Base-by-base conservation (phyloP, 2,113 vertebrate genomes). In the Corythaixoides concolor region DNA sequence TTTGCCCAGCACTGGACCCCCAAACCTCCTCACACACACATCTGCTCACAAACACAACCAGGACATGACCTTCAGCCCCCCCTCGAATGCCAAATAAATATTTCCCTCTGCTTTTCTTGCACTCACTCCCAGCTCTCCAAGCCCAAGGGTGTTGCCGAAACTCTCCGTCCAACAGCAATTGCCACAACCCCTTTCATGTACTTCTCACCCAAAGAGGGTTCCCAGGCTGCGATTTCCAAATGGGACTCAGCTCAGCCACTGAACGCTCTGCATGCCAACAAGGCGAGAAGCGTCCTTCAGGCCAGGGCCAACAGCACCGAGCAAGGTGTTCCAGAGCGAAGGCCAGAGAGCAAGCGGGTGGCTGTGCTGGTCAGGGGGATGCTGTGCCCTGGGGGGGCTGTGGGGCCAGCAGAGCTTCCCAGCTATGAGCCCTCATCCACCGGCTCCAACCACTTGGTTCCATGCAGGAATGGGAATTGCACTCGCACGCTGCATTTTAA, bases 291-390 rank as follows among this genome's bases (percentile, higher is more conserved):
- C 4, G 59, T 35, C 55, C 55, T 59, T 82, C 74, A 41, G 1
- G 6, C 45, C 67, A 41, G 30, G 4, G 6, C 52, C 58, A 49
- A 27, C 0, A 0, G 58, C 37, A 59, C 8, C 1, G 0, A 88
- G 76, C 15, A 78, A 45, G 19, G 47, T 56, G 32, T 45, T 8
- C 33, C 43, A 17, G 72, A 70, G 30, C 3, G 1, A 70, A 79
- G 39, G 52, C 5, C 3, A 52, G 28, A 76, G 15, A 73, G 59
- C 72, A 72, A 70, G 62, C 1, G 2, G 53, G 20, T 18, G 9
- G 28, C 39, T 41, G 26, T 3, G 6, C 22, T 33, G 45, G 24
- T 26, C 3, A 6, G 18, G 5, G 4, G 6, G 4, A 45, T 41
- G 24, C 63, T 70, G 50, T 11, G 8, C 14, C 14, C 19, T 23